Evolutionary conservation across 2,797 vertebrate species (phyloP).

Genomic region (Peromyscus attwateri): DNA sequence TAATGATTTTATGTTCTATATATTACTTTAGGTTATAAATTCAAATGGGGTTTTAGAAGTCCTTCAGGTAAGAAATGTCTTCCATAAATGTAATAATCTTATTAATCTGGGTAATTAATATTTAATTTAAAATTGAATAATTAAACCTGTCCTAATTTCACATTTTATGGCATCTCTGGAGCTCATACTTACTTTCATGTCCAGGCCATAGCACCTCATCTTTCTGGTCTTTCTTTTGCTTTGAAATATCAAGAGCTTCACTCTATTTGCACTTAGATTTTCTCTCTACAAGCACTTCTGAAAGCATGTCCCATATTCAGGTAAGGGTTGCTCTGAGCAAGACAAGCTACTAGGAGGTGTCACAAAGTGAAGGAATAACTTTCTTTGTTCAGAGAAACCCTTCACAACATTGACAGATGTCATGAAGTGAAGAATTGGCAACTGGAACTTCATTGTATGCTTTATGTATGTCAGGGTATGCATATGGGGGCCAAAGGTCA

Average conservation of each 20-base stretch:
- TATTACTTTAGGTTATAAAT: slow-evolving; percentile 75
- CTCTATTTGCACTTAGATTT: neutral
- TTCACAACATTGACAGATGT: neutral
- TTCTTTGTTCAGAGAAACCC: neutral
- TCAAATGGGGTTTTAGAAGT: slow-evolving; percentile 53
- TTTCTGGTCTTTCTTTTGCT: neutral
- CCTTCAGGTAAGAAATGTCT: slow-evolving; percentile 60
- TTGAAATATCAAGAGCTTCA: slow-evolving; percentile 55
- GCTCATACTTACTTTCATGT: neutral
- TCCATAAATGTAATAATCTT: slow-evolving; percentile 70
- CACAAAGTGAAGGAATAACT: neutral
- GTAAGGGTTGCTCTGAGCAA: neutral
- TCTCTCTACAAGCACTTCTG: neutral
- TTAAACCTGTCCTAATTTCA: slow-evolving; percentile 60
- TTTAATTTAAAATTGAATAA: slow-evolving; percentile 75
- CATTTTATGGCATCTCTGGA: slow-evolving; percentile 15
- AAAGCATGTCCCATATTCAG: neutral
- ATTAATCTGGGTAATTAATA: slow-evolving; percentile 78
- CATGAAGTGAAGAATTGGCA: neutral
- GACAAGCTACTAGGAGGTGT: neutral
- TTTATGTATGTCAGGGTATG: neutral
- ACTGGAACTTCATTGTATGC: neutral
- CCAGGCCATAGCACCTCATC: neutral
- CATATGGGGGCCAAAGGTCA: neutral
- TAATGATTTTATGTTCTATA: slow-evolving; percentile 78